Base-by-base conservation (phyloP, 2,888 invertebrate genomes). In the Hypomecis atomaria region DNA sequence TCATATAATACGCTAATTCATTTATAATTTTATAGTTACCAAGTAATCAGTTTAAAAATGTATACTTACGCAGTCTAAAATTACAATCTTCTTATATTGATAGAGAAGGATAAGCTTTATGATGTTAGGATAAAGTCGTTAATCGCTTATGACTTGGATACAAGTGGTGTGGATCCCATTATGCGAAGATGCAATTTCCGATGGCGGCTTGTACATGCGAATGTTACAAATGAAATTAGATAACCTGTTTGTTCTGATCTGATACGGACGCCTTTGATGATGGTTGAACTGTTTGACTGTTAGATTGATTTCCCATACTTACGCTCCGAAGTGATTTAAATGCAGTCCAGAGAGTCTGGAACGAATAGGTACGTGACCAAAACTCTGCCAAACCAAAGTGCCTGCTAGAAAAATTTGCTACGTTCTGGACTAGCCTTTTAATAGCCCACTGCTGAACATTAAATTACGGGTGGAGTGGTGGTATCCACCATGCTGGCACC, bases 121-220 rank as follows among this genome's bases (percentile, higher is more conserved):
- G 13, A 10, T 0, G n/a, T 9, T 7, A 7, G 34, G 5, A 23
- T 53, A 49, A 65, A 59, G 66, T 67, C 52, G 60, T 60, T 56
- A 62, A 58, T 63, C 53, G 70, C 75, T 75, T 68, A 65, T 79
- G 33, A 59, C 80, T 83, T 81, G 66, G 5, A 79, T 76, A 72
- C 10, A 37, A 77, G 77, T 76, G 78, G 78, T 81, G 85, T 79
- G 79, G 84, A 78, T 79, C 81, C 81, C 82, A 81, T 87, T 86
- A 84, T 74, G 79, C 78, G 73, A 77, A 86, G 86, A 89, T 86
- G 85, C 80, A 89, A 89, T 89, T 87, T 86, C 84, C 86, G 85
- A 88, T 86, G 82, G 78, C 79, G 75, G 77, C 61, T 79, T 65
- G 69, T 72, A 64, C 62, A 70, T 62, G 71, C 62, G 48, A 72